Percentiles rank a stretch among this genome's conserved stretches.
Evolutionary conservation across 1,140 invertebrate genomes (phyloP).

Genomic region (Drosophila yakuba): DNA sequence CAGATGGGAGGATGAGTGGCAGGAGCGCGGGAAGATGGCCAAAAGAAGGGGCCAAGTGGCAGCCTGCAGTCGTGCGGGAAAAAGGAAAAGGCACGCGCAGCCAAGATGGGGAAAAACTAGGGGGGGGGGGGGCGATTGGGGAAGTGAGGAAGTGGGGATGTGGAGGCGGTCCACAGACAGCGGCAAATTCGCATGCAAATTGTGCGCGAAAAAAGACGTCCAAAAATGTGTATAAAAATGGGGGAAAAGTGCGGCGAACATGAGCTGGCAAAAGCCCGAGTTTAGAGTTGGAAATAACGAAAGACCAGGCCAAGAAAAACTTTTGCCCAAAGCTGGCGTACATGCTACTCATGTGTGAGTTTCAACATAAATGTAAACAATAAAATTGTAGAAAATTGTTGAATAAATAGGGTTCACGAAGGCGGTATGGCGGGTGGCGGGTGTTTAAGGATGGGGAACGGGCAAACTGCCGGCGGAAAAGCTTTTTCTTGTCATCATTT

Average conservation of each 20-base stretch:
- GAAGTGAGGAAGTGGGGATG: too few relatives aligned
- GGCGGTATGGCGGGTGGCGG: not conserved
- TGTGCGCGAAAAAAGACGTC: conserved; percentile 72
- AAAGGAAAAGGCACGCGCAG: conserved; percentile 81
- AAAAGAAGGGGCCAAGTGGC: conserved; percentile 16
- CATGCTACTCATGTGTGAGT: conserved; percentile 36
- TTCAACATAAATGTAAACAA: conserved; percentile 80
- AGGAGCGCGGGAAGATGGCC: not conserved
- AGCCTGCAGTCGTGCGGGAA: conserved; percentile 76
- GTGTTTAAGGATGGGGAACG: conserved; percentile 13
- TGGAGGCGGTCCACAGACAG: conserved; percentile 58
- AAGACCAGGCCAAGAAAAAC: conserved; percentile 58
- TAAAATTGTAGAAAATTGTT: conserved; percentile 76
- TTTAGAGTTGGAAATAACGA: conserved; percentile 40
- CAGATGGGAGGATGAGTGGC: conserved; percentile 32
- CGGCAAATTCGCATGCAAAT: conserved; percentile 82
- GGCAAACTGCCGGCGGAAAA: conserved; percentile 75
- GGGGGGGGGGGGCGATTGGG: not conserved
- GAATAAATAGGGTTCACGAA: conserved; percentile 60
- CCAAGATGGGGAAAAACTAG: conserved; percentile 16
- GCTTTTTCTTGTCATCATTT: conserved; percentile 83
- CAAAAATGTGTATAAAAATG: conserved; percentile 26
- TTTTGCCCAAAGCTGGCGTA: conserved; percentile 59
- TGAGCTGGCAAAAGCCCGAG: conserved; percentile 17
- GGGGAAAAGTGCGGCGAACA: conserved; percentile 10